phyloP scores from a whole-genome alignment of 2,797 vertebrate genomes.

The Etheostoma nigrum region DNA sequence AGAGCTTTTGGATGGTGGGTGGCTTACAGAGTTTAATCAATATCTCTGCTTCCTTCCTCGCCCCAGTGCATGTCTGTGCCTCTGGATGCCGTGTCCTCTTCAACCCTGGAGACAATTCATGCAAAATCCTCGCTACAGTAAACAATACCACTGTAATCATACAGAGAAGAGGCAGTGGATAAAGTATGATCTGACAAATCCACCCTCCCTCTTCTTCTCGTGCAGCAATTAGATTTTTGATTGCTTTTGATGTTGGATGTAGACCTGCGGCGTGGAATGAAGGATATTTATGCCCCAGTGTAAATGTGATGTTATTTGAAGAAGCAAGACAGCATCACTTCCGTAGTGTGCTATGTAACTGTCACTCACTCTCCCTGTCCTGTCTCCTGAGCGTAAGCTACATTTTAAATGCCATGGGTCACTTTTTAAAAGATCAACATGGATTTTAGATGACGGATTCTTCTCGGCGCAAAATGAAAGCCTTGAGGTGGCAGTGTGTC shows the following conservation, averaged over 20 bases:
- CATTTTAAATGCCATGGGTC: conserved; percentile 58
- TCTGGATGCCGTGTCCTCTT: conserved; percentile 46
- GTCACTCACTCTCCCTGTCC: conserved; percentile 5
- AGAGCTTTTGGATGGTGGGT: conserved; percentile 19
- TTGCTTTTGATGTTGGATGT: conserved; percentile 12
- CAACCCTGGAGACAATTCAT: conserved; percentile 47
- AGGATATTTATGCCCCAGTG: conserved; percentile 17
- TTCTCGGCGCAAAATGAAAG: conserved; percentile 20
- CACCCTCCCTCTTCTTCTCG: neutral
- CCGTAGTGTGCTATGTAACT: conserved; percentile 31
- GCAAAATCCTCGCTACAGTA: conserved; percentile 6
- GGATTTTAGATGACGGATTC: conserved; percentile 49
- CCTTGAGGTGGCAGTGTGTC: conserved; percentile 42
- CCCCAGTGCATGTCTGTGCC: conserved; percentile 24
- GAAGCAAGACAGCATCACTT: conserved; percentile 30
- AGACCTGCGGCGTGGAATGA: neutral
- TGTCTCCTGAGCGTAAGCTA: conserved; percentile 12
- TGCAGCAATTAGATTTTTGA: conserved; percentile 33
- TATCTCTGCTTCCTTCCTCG: conserved; percentile 43
- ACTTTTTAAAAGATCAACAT: conserved; percentile 57
- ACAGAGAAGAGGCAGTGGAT: conserved; percentile 28
- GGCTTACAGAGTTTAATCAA: conserved; percentile 52
- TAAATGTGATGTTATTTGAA: conserved; percentile 58
- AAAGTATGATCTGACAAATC: conserved; percentile 37
- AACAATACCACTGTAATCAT: conserved; percentile 32